Base-by-base conservation (phyloP, 2,888 invertebrate species). In the Diaperis boleti region DNA sequence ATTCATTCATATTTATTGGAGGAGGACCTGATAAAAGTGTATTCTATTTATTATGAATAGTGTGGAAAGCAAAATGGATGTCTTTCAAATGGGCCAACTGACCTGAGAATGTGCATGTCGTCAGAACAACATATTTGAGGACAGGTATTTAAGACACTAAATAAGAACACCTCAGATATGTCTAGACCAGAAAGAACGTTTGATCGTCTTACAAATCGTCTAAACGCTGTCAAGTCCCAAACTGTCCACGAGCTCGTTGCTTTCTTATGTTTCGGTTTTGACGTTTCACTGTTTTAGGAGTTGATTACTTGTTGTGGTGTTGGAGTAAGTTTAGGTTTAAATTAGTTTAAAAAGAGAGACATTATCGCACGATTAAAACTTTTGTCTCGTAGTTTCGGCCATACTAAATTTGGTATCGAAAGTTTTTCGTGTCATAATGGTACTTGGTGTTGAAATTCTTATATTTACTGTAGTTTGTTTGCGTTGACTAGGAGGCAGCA, bases 401-500 rank as follows among this genome's bases (percentile, higher is more conserved):
- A 56, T 35, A 35, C 56, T 64, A 45, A 60, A 54, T 54, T 60
- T 52, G 35, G 45, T 60, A 44, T 45, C 26, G 54, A 54, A 65
- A 62, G 65, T 65, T 66, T 62, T 57, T 55, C 67, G 70, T 71
- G 71, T 73, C 66, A 70, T 71, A 73, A 72, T 74, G 73, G 68
- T 69, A 67, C 70, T 76, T 70, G 72, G 66, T 69, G 59, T 70
- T 69, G 59, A 71, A 65, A 70, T 67, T 76, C 71, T 73, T 73
- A 70, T 78, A 78, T 78, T 79, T 77, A 79, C 77, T 75, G 79
- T 79, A 79, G 79, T 80, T 77, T 78, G 77, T 78, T 80, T 81
- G 78, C 78, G 76, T 80, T 80, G 74, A 79, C 71, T 80, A 81
- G 80, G 80, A 79, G 77, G 77, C 78, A 78, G 77, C 79, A 80